Evolutionary conservation across 2,888 invertebrate species (phyloP).

Genomic region (Orthosia cruda): DNA sequence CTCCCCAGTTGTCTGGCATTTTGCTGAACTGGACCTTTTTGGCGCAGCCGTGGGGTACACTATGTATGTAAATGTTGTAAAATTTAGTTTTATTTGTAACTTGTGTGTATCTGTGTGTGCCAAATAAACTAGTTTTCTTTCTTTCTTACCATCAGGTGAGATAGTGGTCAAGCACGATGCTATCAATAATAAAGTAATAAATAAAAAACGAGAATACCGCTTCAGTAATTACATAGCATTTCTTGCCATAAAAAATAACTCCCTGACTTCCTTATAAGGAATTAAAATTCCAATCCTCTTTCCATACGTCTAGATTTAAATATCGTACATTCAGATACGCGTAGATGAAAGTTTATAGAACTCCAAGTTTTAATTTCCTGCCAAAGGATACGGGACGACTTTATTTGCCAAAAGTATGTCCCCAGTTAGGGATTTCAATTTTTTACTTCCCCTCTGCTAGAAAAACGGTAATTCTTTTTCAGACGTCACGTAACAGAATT

Average conservation of each 20-base stretch:
- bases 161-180: no score
- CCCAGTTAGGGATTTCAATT: slow-evolving; percentile 46
- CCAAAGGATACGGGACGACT: slow-evolving; percentile 59
- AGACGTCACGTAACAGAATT: neutral
- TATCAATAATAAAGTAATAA: no score
- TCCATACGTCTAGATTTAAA: slow-evolving; percentile 23
- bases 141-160: no score
- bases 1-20: no score
- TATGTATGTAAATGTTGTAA: no score
- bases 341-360: slow-evolving; percentile 43
- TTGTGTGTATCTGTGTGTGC: no score
- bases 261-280: neutral
- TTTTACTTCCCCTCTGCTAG: slow-evolving; percentile 17
- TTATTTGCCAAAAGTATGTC: slow-evolving; percentile 63
- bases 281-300: neutral
- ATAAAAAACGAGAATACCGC: no score
- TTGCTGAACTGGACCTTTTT: no score
- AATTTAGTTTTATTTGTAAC: no score
- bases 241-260: neutral
- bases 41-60: no score
- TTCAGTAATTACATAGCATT: neutral
- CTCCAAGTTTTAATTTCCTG: no score
- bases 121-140: no score
- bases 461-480: slow-evolving; percentile 22
- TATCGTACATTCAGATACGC: slow-evolving; percentile 16